phyloP scores from a whole-genome alignment of 2,797 vertebrate genomes.

The Vultur gryphus region DNA sequence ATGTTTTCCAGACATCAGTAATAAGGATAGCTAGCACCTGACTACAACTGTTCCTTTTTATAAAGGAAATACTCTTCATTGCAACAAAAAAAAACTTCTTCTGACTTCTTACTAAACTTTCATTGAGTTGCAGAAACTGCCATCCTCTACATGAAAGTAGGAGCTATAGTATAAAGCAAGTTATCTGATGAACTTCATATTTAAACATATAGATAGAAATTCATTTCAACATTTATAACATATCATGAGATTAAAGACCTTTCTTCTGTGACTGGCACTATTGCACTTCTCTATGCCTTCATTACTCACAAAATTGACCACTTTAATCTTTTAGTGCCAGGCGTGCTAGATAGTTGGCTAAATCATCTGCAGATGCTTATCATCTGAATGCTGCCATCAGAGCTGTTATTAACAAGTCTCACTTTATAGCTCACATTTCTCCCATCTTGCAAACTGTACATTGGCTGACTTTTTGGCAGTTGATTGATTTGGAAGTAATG shows the following conservation, averaged over 20 bases:
- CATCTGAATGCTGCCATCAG: background rate
- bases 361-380: background rate
- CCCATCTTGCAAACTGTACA: background rate
- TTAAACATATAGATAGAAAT: background rate
- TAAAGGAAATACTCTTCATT: background rate
- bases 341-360: background rate
- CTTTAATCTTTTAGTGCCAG: background rate
- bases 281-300: background rate
- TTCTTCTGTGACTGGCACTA: background rate
- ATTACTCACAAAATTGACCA: background rate
- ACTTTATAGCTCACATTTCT: background rate
- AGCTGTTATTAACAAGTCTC: background rate
- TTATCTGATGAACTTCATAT: background rate
- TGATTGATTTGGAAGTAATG: background rate
- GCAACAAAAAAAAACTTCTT: background rate
- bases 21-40: background rate
- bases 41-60: background rate
- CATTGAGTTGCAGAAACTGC: background rate
- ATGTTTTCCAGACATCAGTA: background rate
- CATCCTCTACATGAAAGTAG: background rate
- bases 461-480: background rate
- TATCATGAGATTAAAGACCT: background rate
- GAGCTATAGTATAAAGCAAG: background rate
- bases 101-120: background rate
- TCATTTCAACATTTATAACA: background rate